Evolutionary conservation across 92 coral and sea anemone genomes (phyloP), one percentile per base, ranked within the genome.

Genomic region (Parazoanthus darwini): DNA sequence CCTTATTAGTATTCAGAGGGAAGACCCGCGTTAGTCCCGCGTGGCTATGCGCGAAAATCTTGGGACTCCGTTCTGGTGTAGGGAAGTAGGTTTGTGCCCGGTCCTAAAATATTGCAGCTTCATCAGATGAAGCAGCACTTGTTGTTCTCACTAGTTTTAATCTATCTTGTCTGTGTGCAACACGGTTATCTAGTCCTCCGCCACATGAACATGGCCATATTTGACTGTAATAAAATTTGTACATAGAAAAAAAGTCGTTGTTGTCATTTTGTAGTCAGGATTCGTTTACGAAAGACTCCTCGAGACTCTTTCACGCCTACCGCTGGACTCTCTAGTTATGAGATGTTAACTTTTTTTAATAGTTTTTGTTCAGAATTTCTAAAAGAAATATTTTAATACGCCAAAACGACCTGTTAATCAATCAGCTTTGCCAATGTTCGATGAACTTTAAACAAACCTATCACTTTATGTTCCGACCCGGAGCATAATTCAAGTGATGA

Each of bases 171-270:
- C 88, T 89, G 90, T 94, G 92, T 92, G 86, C 54, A 77, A 88
- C 91, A 89, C 86, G 90, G 90, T 88, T 90, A 90, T 88, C 88
- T 93, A 93, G 95, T 94, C 93, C 94, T 85, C 90, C 89, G 93
- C 74, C 92, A 85, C 91, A 86, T 91, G 94, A 93, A 93, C 86
- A 93, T 89, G 95, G 97, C 95, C 93, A 94, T 94, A 92, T 88
- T 88, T 94, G 93, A 93, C 91, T 94, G 93, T 87, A 94, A 89
- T 92, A 92, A 94, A 94, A 91, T 94, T 94, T 94, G 96, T 94
- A 94, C 93, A 94, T 92, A 93, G 85, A 84, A 16, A 74, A 44
- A 59, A 5, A 16, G 85, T 80, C 14, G 85, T 6, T 42, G 11
- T 89, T 26, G 48, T 74, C 48, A 51, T 46, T 39, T 80, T 76